Evolutionary conservation across 2,113 vertebrate species (phyloP).

Genomic region (Ceyx cyanopectus): DNA sequence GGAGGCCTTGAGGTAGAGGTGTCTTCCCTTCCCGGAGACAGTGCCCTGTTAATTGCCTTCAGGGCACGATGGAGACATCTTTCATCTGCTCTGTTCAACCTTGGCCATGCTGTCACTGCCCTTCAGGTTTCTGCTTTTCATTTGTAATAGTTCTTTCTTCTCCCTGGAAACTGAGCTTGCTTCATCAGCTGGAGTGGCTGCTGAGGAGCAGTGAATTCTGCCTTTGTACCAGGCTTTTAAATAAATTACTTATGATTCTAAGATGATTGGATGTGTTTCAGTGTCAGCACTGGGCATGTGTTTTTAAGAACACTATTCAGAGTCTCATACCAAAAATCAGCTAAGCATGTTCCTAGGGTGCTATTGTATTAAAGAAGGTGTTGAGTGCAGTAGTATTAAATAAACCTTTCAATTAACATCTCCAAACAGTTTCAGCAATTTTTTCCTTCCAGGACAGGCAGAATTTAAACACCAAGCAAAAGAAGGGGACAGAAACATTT

Average conservation of each 20-base stretch:
- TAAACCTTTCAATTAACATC: not conserved
- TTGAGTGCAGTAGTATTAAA: not conserved
- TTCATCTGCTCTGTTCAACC: not conserved
- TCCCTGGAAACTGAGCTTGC: not conserved
- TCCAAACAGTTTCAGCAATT: not conserved
- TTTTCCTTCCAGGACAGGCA: not conserved
- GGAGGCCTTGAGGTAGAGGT: not conserved
- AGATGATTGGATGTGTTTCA: not conserved
- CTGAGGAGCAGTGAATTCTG: not conserved
- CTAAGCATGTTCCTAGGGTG: not conserved
- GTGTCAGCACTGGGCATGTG: not conserved
- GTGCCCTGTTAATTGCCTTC: not conserved
- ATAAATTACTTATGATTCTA: constrained; percentile 1
- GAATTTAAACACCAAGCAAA: not conserved
- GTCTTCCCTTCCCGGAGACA: not conserved
- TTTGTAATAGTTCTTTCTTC: not conserved
- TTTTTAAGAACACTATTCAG: not conserved
- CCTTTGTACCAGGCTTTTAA: not conserved
- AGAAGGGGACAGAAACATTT: not conserved
- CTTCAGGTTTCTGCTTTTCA: not conserved
- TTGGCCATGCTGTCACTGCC: not conserved
- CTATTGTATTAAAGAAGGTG: not conserved
- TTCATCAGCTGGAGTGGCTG: not conserved
- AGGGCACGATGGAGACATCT: not conserved
- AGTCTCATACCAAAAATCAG: not conserved